A percentile compares a stretch with the other conserved stretches of the same genome.
Evolutionary conservation across 2,797 vertebrate genomes (phyloP).

Genomic region (Lithobates sylvaticus): DNA sequence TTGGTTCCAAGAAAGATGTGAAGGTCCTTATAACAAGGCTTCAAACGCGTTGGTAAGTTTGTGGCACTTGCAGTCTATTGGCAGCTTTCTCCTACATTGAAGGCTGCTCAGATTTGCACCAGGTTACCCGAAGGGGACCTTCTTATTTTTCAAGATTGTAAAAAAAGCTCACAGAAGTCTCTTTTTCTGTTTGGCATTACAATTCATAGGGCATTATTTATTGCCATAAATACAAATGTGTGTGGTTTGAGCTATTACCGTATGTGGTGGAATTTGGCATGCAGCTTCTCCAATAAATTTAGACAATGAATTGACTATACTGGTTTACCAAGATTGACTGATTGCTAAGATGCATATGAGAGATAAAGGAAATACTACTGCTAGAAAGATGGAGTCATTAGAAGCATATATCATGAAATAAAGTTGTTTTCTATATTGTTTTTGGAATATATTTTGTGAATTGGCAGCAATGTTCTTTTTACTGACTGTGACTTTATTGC

Average conservation of each 20-base stretch:
- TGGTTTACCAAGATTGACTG: not conserved
- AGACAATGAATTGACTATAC: not conserved
- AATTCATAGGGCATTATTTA: constrained; percentile 19
- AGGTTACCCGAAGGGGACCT: too few relatives aligned
- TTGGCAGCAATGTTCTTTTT: not conserved
- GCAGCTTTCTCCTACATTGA: not conserved
- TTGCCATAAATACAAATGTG: not conserved
- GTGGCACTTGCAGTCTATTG: too few relatives aligned
- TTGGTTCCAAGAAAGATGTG: too few relatives aligned
- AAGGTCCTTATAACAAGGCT: too few relatives aligned
- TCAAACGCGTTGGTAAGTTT: not conserved
- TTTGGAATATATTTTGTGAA: not conserved
- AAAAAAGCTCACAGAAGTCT: not conserved
- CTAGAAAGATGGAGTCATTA: not conserved
- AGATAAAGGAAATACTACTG: not conserved
- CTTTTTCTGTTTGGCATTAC: not conserved
- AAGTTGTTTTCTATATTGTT: not conserved
- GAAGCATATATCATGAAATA: not conserved
- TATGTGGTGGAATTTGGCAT: constrained; percentile 34
- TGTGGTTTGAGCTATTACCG: constrained; percentile 24
- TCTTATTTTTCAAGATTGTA: not conserved
- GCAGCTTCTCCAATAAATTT: not conserved
- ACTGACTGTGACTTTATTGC: not conserved
- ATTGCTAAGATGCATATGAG: not conserved
- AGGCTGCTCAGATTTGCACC: too few relatives aligned